Base-by-base conservation (phyloP, 2,888 invertebrate genomes). In the Lasioglossum vierecki region DNA sequence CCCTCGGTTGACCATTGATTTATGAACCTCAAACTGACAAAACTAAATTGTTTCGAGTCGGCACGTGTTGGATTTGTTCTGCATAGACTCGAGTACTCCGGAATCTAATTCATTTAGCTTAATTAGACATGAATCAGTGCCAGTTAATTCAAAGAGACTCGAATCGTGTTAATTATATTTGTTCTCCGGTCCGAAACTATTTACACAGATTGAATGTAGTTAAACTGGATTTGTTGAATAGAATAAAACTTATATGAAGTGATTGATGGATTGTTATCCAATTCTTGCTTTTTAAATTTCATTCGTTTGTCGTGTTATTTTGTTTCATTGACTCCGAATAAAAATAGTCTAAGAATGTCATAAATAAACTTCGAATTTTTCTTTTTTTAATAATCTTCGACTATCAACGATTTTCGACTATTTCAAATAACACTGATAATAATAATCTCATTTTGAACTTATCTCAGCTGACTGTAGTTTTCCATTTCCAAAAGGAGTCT, bases 1-100 rank as follows among this genome's bases (percentile, higher is more conserved):
- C 63, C 63, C 30, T 8, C 26, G 15, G n/a, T 75, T 26, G 72
- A 75, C 80, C 75, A 79, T 35, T 46, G 41, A 46, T 41, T 75
- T 15, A 26, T 44, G 13, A 9, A 8, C 22, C 44, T 63, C 60
- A 4, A 18, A 60, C 60, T 4, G 60, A 26, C 60, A 13, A 26
- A 60, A 53, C 60, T 60, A 60, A 60, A 60, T 60, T 60, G 26
- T 60, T 26, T 26, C 26, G 13, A 60, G 4, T 60, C 60, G 26
- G 26, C 26, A 60, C 60, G 11, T 13, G 13, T n/a, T n/a, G 9
- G 9, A 13, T 11, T 60, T 26, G 5, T 13, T 26, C 26, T 60
- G 26, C 13, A 13, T 26, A 60, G 60, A n/a, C 13, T n/a, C 60
- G 1, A 60, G 11, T 26, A 26, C 60, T 60, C 11, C 4, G 3